Evolutionary conservation across 1,140 invertebrate genomes (phyloP).

Genomic region (Leptoteleia sp.): DNA sequence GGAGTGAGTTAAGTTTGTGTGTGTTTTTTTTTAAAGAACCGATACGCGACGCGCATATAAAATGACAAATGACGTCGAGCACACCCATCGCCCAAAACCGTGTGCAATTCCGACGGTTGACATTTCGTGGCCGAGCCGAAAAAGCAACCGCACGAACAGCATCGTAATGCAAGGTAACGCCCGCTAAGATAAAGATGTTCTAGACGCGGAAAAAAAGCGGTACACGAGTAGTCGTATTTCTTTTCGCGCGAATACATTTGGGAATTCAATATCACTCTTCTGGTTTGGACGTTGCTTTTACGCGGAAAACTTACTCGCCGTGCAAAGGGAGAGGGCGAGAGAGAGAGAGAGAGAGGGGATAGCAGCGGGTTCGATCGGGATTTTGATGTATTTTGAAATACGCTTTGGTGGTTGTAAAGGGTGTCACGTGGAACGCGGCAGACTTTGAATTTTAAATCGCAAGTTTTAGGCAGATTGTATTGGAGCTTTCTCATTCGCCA

Average conservation of each 20-base stretch:
- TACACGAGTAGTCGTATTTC: constrained; percentile 63
- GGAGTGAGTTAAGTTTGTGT: no score
- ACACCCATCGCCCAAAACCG: constrained; percentile 21
- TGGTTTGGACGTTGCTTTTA: constrained; percentile 54
- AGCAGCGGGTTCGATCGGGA: constrained; percentile 18
- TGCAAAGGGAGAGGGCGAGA: neutral
- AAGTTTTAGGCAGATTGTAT: constrained; percentile 8
- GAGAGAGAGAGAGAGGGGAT: neutral
- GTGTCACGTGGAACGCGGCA: neutral
- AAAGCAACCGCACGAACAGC: constrained; percentile 58
- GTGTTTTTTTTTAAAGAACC: no score
- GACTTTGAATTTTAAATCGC: constrained; percentile 28
- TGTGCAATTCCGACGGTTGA: constrained; percentile 54
- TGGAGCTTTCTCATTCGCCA: neutral
- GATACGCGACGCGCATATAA: constrained; percentile 3
- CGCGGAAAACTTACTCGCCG: constrained; percentile 34
- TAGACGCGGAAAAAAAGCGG: constrained; percentile 42
- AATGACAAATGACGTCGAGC: constrained; percentile 34
- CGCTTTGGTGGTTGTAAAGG: constrained; percentile 16
- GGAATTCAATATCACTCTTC: constrained; percentile 67
- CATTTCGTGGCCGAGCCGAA: constrained; percentile 52
- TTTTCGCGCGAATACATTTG: constrained; percentile 62
- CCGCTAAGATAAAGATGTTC: constrained; percentile 59
- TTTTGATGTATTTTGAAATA: constrained; percentile 49
- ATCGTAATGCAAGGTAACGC: constrained; percentile 53